Conservation (phyloP, 2,797 vertebrate species). For the Coreius guichenoti region DNA sequence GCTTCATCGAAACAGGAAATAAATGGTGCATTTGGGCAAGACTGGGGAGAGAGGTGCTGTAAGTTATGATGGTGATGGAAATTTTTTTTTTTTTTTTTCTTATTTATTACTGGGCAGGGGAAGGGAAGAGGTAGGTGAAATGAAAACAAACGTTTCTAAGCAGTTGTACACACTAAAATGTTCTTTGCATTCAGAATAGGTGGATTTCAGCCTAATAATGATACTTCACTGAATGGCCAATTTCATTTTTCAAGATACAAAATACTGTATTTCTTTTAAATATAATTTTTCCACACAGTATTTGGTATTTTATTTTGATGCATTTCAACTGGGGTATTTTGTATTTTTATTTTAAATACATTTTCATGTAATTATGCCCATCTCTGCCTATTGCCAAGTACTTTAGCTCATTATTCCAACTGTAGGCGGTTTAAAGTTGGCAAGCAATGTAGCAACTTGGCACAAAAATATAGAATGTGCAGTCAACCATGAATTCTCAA, state of each 20-base stretch:
- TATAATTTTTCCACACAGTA: not conserved
- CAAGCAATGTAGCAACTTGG: conserved; percentile 2
- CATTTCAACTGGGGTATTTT: not conserved
- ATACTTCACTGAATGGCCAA: not conserved
- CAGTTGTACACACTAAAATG: not conserved
- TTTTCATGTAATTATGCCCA: not conserved
- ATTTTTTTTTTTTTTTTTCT: too few relatives aligned
- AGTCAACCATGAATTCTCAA: not conserved
- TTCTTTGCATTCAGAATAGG: not conserved
- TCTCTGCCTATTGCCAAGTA: not conserved
- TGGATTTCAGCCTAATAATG: not conserved
- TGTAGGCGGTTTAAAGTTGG: conserved; percentile 3
- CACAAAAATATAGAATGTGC: not conserved
- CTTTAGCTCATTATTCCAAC: not conserved
- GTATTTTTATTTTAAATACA: not conserved
- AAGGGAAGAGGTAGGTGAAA: too few relatives aligned
- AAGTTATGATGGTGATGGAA: too few relatives aligned
- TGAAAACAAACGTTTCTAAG: not conserved
- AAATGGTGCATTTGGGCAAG: too few relatives aligned
- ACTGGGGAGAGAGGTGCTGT: too few relatives aligned
- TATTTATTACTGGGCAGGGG: too few relatives aligned
- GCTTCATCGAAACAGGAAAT: too few relatives aligned
- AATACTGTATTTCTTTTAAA: not conserved
- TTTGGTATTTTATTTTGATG: not conserved
- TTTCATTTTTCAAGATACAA: not conserved